A percentile compares a stretch with the other conserved stretches of the same genome.
Evolutionary conservation across 2,797 vertebrate species (phyloP).

Genomic region (Phaenicophaeus curvirostris): DNA sequence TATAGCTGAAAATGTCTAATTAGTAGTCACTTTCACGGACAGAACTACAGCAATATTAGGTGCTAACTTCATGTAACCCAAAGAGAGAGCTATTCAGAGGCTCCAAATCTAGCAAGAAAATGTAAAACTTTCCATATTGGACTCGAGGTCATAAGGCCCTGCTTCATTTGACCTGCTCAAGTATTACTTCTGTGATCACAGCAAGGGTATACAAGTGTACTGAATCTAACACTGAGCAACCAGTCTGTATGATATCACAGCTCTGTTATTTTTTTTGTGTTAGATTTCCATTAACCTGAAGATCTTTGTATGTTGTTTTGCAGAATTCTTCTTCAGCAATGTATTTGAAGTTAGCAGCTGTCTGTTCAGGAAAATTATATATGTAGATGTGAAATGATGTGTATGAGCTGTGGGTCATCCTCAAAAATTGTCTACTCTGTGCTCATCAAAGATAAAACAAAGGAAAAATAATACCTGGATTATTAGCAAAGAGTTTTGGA

Average conservation of each 20-base stretch:
- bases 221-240: not conserved
- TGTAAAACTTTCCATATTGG: too few relatives aligned
- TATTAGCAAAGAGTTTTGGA: not conserved
- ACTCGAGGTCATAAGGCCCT: not conserved
- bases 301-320: not conserved
- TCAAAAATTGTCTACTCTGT: not conserved
- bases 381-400: not conserved
- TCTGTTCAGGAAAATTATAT: too few relatives aligned
- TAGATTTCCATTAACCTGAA: not conserved
- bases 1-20: too few relatives aligned
- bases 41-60: too few relatives aligned
- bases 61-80: too few relatives aligned
- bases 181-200: not conserved
- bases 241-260: not conserved
- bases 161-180: not conserved
- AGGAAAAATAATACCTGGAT: not conserved
- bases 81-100: too few relatives aligned
- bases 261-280: not conserved
- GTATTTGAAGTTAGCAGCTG: too few relatives aligned
- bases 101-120: too few relatives aligned
- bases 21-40: too few relatives aligned
- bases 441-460: not conserved
- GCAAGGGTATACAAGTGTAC: not conserved
- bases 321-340: too few relatives aligned
- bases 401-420: not conserved